These are phyloP conservation scores for Tamias sibiricus DNA, from an alignment of 2,113 vertebrate species.

Conservation along the genomic window DNA sequence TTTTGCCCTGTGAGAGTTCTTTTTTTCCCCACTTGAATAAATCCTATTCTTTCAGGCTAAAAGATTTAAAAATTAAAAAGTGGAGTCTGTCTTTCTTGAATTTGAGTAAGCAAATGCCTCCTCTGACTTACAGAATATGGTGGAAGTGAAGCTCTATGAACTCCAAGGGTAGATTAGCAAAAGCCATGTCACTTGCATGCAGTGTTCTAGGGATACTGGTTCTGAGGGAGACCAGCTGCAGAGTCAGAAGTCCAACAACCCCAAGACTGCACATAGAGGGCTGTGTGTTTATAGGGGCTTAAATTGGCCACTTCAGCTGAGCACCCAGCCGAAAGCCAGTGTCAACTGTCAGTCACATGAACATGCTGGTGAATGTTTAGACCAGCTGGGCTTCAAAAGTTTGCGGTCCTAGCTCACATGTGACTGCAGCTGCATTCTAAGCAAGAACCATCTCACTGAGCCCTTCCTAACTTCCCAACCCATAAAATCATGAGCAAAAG, in stretches of 20 bases:
- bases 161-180: not conserved
- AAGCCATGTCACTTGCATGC: not conserved
- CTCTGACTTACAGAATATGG: not conserved
- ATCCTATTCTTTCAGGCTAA: too few species aligned
- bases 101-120: not conserved
- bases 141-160: not conserved
- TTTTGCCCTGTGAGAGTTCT: too few species aligned
- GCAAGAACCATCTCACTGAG: not conserved
- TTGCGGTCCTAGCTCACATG: not conserved
- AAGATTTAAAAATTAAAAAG: not conserved
- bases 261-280: not conserved
- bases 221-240: not conserved
- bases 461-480: not conserved
- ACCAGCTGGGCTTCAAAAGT: not conserved
- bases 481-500: not conserved
- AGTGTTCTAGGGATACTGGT: not conserved
- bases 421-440: not conserved
- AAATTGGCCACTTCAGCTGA: not conserved
- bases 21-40: too few species aligned
- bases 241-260: not conserved
- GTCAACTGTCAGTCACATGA: not conserved
- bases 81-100: not conserved
- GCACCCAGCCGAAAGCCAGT: not conserved
- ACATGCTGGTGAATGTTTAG: fast-evolving
- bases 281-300: not conserved